Percentiles rank a stretch among this genome's conserved stretches.
These are phyloP conservation scores for Synodontis membranacea DNA, from an alignment of 2,113 vertebrate species.

Conservation along the genomic window DNA sequence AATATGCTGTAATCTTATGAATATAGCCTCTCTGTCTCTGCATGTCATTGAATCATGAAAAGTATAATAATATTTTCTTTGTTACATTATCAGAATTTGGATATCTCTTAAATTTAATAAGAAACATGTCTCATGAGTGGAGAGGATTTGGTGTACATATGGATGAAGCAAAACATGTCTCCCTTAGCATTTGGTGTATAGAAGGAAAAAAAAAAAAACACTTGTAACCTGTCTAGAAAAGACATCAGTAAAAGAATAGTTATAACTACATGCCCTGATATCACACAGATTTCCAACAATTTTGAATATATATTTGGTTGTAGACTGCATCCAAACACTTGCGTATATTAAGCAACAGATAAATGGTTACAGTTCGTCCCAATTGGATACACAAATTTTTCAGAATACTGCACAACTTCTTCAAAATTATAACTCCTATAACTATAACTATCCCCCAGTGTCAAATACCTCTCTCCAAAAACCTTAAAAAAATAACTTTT, in stretches of 20 bases:
- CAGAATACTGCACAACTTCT: too few species aligned
- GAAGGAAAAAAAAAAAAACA: neutral
- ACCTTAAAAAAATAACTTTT: too few species aligned
- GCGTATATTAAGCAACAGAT: neutral
- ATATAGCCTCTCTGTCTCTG: too few species aligned
- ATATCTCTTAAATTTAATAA: neutral
- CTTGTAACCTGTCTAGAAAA: neutral
- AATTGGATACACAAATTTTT: too few species aligned
- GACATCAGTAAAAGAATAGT: neutral
- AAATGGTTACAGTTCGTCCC: too few species aligned
- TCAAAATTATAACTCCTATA: too few species aligned
- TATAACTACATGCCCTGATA: neutral
- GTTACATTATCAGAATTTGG: neutral
- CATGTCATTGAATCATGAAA: neutral
- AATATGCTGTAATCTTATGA: neutral
- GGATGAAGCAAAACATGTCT: neutral
- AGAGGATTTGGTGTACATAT: neutral
- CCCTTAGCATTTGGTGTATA: neutral
- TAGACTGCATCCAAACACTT: neutral
- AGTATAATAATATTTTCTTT: neutral
- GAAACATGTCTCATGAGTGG: neutral
- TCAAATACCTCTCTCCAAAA: too few species aligned
- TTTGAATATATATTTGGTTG: neutral
- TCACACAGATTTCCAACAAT: neutral
- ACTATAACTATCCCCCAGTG: too few species aligned